Base-by-base conservation (phyloP, 2,797 vertebrate species). In the Botia almorhae region DNA sequence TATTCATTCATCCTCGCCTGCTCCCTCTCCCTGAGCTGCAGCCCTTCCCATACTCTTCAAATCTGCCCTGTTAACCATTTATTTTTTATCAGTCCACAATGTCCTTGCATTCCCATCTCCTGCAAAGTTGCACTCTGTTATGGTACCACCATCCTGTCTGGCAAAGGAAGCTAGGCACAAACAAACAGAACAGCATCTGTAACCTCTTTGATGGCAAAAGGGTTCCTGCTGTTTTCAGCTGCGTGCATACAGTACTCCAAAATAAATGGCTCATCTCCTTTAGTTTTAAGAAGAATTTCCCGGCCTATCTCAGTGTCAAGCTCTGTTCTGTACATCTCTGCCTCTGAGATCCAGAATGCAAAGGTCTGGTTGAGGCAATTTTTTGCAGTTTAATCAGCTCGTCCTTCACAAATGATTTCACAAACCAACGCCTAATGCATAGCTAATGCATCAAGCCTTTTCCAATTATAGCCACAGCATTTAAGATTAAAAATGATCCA, bases 71-170 rank as follows among this genome's bases (percentile, higher is more conserved):
- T 93, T 95, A 61, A 94, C 89, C 94, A 97, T 91, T 50, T 39
- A 7, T 7, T 96, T 94, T 88, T 96, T 97, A 80, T 97, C 95
- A 0, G 96, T 97, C 96, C 96, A 97, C 0, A 96, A 96, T 0
- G 92, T 91, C 19, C 96, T 95, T 0, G 93, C 89, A 10, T 91
- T 88, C 56, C 90, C 87, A 39, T 96, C 96, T 43, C 96, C 96
- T n/a, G 95, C 93, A 73, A 97, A 97, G 90, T 97, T 97, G 74
- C 96, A 97, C 84, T 92, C 96, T 64, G 96, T 96, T 84, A 96
- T 95, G 0, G 95, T 93, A 56, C 95, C 94, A 0, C 92, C 85
- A 2, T 97, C 95, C 33, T 96, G 73, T 89, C 94, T 96, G 76
- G 94, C 94, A 56, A 96, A 86, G 2, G 96, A 96, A 81, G 93